phyloP scores from a whole-genome alignment of 2,888 invertebrate species.

The Gerris lacustris region DNA sequence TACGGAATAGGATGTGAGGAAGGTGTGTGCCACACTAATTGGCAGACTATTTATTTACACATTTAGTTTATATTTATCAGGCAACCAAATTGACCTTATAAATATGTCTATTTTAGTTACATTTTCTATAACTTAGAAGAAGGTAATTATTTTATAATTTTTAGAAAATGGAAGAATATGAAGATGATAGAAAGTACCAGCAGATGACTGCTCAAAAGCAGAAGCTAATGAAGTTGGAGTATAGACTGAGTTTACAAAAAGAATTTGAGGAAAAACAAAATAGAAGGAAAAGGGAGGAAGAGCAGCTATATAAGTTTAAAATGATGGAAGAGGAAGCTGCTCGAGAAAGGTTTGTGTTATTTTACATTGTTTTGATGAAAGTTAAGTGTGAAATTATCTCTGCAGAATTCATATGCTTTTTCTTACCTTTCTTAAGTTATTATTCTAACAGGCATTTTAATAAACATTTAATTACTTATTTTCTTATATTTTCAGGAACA shows the following conservation, averaged over 20 bases:
- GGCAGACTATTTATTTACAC: too few relatives aligned
- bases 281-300: not conserved
- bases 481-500: conserved; percentile 36
- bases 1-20: too few relatives aligned
- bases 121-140: too few relatives aligned
- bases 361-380: not conserved
- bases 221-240: not conserved
- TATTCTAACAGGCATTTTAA: too few relatives aligned
- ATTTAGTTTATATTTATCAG: too few relatives aligned
- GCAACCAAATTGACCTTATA: too few relatives aligned
- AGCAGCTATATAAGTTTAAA: not conserved
- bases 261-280: not conserved
- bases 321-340: not conserved
- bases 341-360: not conserved
- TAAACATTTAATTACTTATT: not conserved
- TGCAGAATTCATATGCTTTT: too few relatives aligned
- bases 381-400: too few relatives aligned
- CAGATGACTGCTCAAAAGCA: not conserved
- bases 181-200: not conserved
- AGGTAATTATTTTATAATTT: not conserved
- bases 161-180: not conserved
- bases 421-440: too few relatives aligned
- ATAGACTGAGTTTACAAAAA: not conserved
- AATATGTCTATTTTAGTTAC: too few relatives aligned
- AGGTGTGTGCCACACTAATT: too few relatives aligned